Percentiles rank a stretch among this genome's conserved stretches.
Conservation (phyloP, 1,140 invertebrate genomes). For the Drosophila tsacasi region DNA sequence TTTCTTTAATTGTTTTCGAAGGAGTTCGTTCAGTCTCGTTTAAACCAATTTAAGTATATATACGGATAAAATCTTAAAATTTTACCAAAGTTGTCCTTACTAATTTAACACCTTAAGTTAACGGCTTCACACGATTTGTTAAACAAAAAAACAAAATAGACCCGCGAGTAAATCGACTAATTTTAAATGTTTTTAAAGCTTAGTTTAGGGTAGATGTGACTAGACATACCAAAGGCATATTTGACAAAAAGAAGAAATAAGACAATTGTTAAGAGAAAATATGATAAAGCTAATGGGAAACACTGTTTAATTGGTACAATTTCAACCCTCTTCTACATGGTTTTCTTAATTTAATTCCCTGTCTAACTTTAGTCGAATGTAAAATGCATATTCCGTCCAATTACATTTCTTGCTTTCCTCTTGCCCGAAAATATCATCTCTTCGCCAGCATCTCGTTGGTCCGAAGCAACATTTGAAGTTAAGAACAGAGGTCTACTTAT, state of each 20-base stretch:
- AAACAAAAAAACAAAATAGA: slow-evolving; percentile 48
- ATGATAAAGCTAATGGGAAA: slow-evolving; percentile 37
- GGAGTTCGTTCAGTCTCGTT: slow-evolving; percentile 50
- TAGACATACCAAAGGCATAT: slow-evolving; percentile 85
- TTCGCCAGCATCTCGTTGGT: slow-evolving; percentile 36
- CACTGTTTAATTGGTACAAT: slow-evolving; percentile 53
- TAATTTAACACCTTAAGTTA: slow-evolving; percentile 72
- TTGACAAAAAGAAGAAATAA: slow-evolving; percentile 52
- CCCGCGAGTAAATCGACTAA: slow-evolving; percentile 48
- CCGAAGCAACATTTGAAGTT: slow-evolving; percentile 32
- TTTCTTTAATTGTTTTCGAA: slow-evolving; percentile 34
- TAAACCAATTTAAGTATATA: slow-evolving; percentile 57
- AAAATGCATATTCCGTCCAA: slow-evolving; percentile 82
- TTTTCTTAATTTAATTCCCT: slow-evolving; percentile 51
- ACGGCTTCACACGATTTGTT: slow-evolving; percentile 65
- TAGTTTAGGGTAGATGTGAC: slow-evolving; percentile 71
- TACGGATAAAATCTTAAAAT: slow-evolving; percentile 55
- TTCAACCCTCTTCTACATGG: slow-evolving; percentile 20
- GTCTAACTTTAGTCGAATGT: slow-evolving; percentile 74
- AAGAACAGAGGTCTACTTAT: slow-evolving; percentile 55
- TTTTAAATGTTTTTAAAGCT: slow-evolving; percentile 68
- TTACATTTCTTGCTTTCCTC: slow-evolving; percentile 81
- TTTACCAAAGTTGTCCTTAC: slow-evolving; percentile 85
- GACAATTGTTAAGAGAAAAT: slow-evolving; percentile 43
- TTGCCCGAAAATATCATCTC: slow-evolving; percentile 56